Evolutionary conservation across 1,140 invertebrate genomes (phyloP), one percentile per base, ranked within the genome.

Genomic region (Drosophila triauraria): DNA sequence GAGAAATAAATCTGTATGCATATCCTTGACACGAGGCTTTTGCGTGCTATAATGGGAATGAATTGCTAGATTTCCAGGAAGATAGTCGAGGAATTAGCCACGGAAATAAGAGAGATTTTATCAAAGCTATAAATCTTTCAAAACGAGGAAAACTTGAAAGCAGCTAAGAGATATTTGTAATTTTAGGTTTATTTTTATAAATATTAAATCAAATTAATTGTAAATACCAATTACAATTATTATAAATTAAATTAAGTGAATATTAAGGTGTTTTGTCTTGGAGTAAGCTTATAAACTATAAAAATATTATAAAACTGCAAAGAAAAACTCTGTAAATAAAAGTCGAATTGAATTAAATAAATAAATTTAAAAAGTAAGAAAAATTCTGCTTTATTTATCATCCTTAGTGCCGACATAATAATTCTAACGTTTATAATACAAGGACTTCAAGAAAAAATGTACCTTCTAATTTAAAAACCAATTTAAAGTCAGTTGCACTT

Each of bases 1-100:
- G n/a, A 77, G 48, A 78, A 78, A 78, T 25, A 75, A 20, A 60
- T 72, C 70, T 43, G 13, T 51, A 6, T 50, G 68, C 42, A 38
- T 7, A 59, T 71, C 44, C 51, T 50, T 4, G 17, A n/a, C 4
- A 12, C 30, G 3, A 9, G 32, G 32, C 32, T 10, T 35, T 35
- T 35, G 32, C 9, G 9, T 10, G 8, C 27, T 35, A 7, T 46
- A 38, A 40, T 12, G 32, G 17, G 2, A 61, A 38, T 20, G 3
- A 13, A 10, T 20, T n/a, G 20, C 32, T 0, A 60, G n/a, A 32
- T 25, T 20, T 67, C 15, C 2, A n/a, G 20, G 42, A 0, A 61
- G 63, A 64, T 40, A 44, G 10, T 15, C 15, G 12, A 1, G 12
- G 1, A 46, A 61, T 65, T 65, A 46, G 7, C 7, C 12, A 3